Conservation (phyloP, 1,140 invertebrate species). For the Lordiphosa collinella region DNA sequence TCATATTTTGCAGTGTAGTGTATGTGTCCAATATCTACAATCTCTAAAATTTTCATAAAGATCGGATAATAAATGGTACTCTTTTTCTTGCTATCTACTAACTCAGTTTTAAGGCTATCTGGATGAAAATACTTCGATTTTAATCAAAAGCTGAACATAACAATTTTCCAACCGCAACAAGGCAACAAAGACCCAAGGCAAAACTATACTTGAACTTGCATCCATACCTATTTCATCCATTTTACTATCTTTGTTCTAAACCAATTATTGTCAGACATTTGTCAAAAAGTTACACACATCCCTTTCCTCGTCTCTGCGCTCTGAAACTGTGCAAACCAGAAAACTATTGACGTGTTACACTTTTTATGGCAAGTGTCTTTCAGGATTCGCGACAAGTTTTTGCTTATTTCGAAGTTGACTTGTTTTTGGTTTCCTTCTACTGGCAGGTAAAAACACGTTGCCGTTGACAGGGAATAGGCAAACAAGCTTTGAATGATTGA, state of each 20-base stretch:
- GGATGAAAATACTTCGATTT: too few species aligned
- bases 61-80: too few species aligned
- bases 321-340: constrained; percentile 7
- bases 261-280: constrained; percentile 37
- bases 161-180: not conserved
- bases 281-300: constrained; percentile 48
- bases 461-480: constrained; percentile 27
- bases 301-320: not conserved
- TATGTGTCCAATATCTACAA: too few species aligned
- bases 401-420: constrained; percentile 31
- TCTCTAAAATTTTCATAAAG: too few species aligned
- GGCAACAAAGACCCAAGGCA: not conserved
- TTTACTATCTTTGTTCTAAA: not conserved
- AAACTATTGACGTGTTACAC: constrained; percentile 41
- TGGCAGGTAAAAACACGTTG: not conserved
- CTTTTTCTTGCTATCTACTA: too few species aligned
- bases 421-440: constrained; percentile 23
- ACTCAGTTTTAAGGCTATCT: too few species aligned
- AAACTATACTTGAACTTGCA: too few species aligned
- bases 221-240: too few species aligned
- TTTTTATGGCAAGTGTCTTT: constrained; percentile 26
- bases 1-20: too few species aligned
- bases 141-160: too few species aligned
- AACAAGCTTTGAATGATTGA: constrained; percentile 50
- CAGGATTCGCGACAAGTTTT: constrained; percentile 25